Evolutionary conservation across 2,797 vertebrate genomes (phyloP), one percentile per base, ranked within the genome.

Genomic region (Chrosomus eos): DNA sequence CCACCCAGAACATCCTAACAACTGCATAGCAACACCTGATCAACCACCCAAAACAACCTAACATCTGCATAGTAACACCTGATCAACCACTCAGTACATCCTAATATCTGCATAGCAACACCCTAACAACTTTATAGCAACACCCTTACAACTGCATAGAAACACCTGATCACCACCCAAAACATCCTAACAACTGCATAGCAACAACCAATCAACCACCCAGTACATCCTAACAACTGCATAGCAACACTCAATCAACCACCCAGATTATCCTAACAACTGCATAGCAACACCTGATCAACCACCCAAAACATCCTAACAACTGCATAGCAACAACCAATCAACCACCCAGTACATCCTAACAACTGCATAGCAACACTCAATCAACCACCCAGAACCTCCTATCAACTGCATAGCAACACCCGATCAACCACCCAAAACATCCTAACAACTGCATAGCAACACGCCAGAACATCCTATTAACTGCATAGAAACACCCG

Each of bases 311-410:
- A n/a, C 10, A 26, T 26, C n/a, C n/a, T 2, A 26, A 0, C 58
- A 60, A 2, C 21, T 9, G n/a, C 58, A 26, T 26, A 26, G 55
- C 55, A 60, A 60, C 23, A 58, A 23, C 23, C 5, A 0, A 36
- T 3, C 53, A 55, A 55, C 53, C 2, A 55, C 23, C 10, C 0
- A 26, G 23, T 26, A 10, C 23, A 60, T 14, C 11, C 4, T 13
- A 60, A 0, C 1, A 26, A 26, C 4, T 4, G 2, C n/a, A 14
- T 60, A 60, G n/a, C n/a, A 26, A 60, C 23, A n/a, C 9, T 7
- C 0, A 0, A 23, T 9, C 8, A 55, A n/a, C 23, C 53, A 26
- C n/a, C 10, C n/a, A 5, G 9, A 13, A 26, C 9, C n/a, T n/a
- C 23, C 4, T n/a, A n/a, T 2, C 23, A 58, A 26, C 23, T 1